Conservation (phyloP, 2,888 invertebrate species). For the Gymnocheta viridis region DNA sequence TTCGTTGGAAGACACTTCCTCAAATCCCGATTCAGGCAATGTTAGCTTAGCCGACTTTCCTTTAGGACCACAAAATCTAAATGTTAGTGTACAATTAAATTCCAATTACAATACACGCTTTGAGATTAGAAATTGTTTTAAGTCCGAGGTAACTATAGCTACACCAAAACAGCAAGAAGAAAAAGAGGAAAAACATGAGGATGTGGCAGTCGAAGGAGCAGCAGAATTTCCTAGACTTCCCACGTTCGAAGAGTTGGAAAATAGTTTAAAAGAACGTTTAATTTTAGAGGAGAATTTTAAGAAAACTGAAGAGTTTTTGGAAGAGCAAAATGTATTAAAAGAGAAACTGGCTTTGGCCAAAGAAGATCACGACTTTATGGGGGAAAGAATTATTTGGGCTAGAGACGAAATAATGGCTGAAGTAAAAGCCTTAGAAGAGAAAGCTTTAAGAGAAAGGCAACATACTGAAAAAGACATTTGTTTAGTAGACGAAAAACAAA, state of each 20-base stretch:
- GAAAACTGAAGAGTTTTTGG: conserved; percentile 50
- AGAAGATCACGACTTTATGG: conserved; percentile 52
- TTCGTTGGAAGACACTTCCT: conserved; percentile 77
- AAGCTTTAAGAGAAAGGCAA: conserved; percentile 24
- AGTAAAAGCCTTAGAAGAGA: conserved; percentile 56
- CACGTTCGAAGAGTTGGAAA: conserved; percentile 75
- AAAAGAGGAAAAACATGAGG: conserved; percentile 20
- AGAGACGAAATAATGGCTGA: conserved; percentile 67
- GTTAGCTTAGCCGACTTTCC: conserved; percentile 80
- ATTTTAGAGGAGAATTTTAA: conserved; percentile 39
- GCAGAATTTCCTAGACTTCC: conserved; percentile 76
- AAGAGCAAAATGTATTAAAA: conserved; percentile 23
- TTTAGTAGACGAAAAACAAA: not conserved
- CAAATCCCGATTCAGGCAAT: conserved; percentile 81
- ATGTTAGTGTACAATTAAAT: conserved; percentile 77
- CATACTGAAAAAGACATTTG: not conserved
- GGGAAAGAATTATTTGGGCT: conserved; percentile 60
- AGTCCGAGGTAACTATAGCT: conserved; percentile 75
- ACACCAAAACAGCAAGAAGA: not conserved
- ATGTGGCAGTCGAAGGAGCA: conserved; percentile 38
- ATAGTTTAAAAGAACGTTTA: conserved; percentile 74
- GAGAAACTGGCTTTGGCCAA: conserved; percentile 38
- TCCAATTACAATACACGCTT: conserved; percentile 78
- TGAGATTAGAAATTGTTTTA: conserved; percentile 77
- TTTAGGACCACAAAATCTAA: conserved; percentile 71